Base-by-base conservation (phyloP, 2,888 invertebrate genomes). In the Eurois occulta region DNA sequence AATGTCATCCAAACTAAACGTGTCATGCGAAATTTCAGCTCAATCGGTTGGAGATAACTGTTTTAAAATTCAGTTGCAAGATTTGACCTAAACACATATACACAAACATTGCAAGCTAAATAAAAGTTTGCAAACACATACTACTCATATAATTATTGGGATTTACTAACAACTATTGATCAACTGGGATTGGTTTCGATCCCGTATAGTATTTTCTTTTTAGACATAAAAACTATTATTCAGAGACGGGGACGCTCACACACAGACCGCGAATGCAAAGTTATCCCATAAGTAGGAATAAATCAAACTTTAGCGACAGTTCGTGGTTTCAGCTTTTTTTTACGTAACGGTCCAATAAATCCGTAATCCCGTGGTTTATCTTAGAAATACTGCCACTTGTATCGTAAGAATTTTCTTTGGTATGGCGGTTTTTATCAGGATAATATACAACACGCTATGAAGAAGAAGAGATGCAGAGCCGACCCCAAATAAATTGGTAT, bases 241-340 rank as follows among this genome's bases (percentile, higher is more conserved):
- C 60, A 48, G 24, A 18, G 75, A 52, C 41, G 71, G 62, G 16
- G 73, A 73, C 77, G 41, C 73, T 75, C 60, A 46, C 74, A 74
- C 74, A 79, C 70, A 72, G 66, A 66, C 75, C 69, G 60, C 77
- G 43, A 62, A 80, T 75, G 67, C 78, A 73, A 82, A 77, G 67
- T 86, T 80, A 80, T 85, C 69, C 73, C 48, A 38, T 77, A 85
- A 80, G 83, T 65, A 83, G 55, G 73, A 80, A 85, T 86, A 86
- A 86, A 86, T 86, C 78, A 81, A 78, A 86, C 78, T 81, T 75
- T 71, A 38, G 70, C 46, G 81, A 81, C 86, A 81, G 78, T 80
- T 80, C 58, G 35, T 28, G 73, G 64, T 60, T 75, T 64, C 64
- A 78, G 66, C 52, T 68, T 85, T 78, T 75, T 84, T 84, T 77